phyloP scores from a whole-genome alignment of 2,888 invertebrate genomes.

The Galeopsomyia nigrocyanea region DNA sequence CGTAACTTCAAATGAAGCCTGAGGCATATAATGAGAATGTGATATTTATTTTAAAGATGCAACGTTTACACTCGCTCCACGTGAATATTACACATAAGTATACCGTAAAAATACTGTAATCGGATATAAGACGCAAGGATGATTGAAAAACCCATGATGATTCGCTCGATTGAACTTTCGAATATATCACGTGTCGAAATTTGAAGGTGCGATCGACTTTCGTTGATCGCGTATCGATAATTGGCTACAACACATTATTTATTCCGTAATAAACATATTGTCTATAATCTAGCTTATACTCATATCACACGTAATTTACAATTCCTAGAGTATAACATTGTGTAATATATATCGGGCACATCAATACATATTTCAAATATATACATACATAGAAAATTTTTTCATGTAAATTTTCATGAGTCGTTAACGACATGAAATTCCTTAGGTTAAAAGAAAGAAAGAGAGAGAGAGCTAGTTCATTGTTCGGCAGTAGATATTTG shows the following conservation, averaged over 20 bases:
- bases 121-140: neutral
- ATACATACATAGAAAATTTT: neutral
- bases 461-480: neutral
- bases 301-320: conserved; percentile 26
- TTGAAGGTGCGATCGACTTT: neutral
- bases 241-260: conserved; percentile 5
- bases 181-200: conserved; percentile 15
- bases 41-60: neutral
- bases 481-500: conserved; percentile 12
- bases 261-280: conserved; percentile 22
- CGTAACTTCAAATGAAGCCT: neutral
- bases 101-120: neutral
- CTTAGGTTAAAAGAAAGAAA: neutral
- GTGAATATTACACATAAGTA: conserved; percentile 15
- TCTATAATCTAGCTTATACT: conserved; percentile 2
- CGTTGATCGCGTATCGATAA: neutral
- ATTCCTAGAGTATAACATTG: neutral
- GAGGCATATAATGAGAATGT: too few species aligned
- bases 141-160: neutral
- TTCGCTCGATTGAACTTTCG: conserved; percentile 23
- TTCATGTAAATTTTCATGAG: neutral
- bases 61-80: neutral
- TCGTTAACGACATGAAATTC: too few species aligned
- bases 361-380: neutral
- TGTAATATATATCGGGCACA: neutral